Evolutionary conservation across 2,888 invertebrate genomes (phyloP).

Genomic region (Lordiphosa fenestrarum): DNA sequence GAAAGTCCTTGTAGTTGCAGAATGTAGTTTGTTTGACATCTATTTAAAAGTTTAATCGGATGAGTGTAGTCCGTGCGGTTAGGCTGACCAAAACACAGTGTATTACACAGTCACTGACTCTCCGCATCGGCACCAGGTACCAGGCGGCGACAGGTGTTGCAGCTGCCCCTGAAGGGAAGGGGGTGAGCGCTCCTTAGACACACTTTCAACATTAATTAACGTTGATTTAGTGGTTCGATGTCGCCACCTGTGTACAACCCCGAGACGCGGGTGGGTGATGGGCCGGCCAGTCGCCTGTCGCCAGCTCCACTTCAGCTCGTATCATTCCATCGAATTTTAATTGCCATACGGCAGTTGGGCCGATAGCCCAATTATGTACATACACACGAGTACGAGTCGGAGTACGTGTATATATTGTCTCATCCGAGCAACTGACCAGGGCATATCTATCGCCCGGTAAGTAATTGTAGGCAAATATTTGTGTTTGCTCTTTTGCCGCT

Average conservation of each 20-base stretch:
- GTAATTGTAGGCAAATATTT: constrained; percentile 75
- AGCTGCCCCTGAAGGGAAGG: constrained; percentile 11
- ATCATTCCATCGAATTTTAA: constrained; percentile 44
- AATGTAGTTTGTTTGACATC: constrained; percentile 75
- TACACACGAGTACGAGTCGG: constrained; percentile 29
- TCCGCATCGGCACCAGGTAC: constrained; percentile 43
- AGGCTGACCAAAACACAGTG: constrained; percentile 71
- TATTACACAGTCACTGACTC: constrained; percentile 71
- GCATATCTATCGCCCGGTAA: constrained; percentile 39
- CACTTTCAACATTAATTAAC: constrained; percentile 33
- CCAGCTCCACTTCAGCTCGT: constrained; percentile 2
- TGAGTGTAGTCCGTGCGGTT: constrained; percentile 75
- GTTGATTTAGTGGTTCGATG: constrained; percentile 17
- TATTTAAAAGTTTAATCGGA: constrained; percentile 77
- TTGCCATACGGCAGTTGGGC: constrained; percentile 34
- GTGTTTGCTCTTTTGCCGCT: constrained; percentile 53
- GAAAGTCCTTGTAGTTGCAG: constrained; percentile 67
- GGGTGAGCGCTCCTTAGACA: constrained; percentile 11
- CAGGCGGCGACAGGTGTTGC: constrained; percentile 56
- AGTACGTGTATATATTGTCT: constrained; percentile 15
- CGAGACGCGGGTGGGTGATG: constrained; percentile 27
- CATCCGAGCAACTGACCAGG: constrained; percentile 27
- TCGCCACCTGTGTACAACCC: constrained; percentile 1
- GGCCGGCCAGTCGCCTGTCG: constrained; percentile 43
- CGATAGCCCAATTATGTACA: constrained; percentile 59